Base-by-base conservation (phyloP, 2,888 invertebrate species). In the Agelastica alni region DNA sequence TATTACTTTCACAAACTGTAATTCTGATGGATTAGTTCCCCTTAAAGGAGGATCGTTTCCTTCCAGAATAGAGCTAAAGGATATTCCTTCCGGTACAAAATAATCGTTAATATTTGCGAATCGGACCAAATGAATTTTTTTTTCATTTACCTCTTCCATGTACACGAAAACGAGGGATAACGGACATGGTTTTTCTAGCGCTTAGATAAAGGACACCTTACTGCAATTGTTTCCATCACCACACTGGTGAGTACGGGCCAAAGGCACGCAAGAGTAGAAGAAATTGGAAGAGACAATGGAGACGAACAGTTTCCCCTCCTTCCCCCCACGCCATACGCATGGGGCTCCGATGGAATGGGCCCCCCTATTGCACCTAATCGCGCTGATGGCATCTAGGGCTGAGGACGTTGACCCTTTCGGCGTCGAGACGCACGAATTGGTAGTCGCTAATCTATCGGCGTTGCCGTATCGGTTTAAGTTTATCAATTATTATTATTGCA, bases 341-440 rank as follows among this genome's bases (percentile, higher is more conserved):
- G 18, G 12, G 10, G 18, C 18, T 37, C 20, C 37, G 30, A 28
- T 37, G 37, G 47, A 39, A 39, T 39, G 37, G 47, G 47, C n/a
- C 39, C 47, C 47, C 47, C 47, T 39, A n/a, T n/a, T n/a, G 32
- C 47, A 28, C 37, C 28, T 17, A 30, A 30, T 48, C 37, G 30
- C 39, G 47, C 18, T 16, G n/a, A n/a, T n/a, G 18, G 47, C 28
- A 39, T 48, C 47, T 37, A 48, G 47, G 47, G 47, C 47, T 48
- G 47, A 37, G 47, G 37, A 39, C 47, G 30, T 48, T 48, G 47
- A 48, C 47, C 47, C 47, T 48, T 48, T 17, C 28, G 28, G 37
- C 39, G 39, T 30, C 47, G 47, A 48, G 47, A 48, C 47, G 39
- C 34, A 37, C 47, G 47, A 47, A 47, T 36, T 37, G 20, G 36